These are phyloP conservation scores for Arothron firmamentum DNA, from an alignment of 2,113 vertebrate species.

Conservation along the genomic window DNA sequence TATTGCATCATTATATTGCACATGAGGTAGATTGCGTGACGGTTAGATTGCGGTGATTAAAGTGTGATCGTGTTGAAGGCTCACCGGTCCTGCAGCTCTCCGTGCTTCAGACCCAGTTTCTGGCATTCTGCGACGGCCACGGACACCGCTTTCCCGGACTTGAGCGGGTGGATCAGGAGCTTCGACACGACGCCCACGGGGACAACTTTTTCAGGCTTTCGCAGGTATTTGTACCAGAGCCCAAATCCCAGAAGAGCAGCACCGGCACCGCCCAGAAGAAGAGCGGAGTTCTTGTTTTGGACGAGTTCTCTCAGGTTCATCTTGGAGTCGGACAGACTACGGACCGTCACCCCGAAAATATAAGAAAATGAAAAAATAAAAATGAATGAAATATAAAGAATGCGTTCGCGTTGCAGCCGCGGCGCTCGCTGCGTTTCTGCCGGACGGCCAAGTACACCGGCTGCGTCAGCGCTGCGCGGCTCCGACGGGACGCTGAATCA, in stretches of 20 bases:
- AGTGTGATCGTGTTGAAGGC: not conserved
- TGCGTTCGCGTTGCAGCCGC: too few relatives aligned
- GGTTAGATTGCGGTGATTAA: too few relatives aligned
- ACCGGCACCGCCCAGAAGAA: constrained; percentile 57
- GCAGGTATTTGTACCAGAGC: constrained; percentile 24
- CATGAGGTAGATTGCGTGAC: too few relatives aligned
- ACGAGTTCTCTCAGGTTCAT: constrained; percentile 45
- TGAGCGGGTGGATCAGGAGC: constrained; percentile 84
- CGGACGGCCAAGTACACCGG: too few relatives aligned
- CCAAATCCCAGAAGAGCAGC: too few relatives aligned
- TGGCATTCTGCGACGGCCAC: constrained; percentile 75
- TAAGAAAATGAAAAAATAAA: too few relatives aligned
- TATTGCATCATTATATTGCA: too few relatives aligned
- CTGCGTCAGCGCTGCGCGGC: too few relatives aligned
- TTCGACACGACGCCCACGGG: constrained; percentile 81
- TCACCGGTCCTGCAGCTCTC: constrained; percentile 85
- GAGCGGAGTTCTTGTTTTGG: constrained; percentile 23
- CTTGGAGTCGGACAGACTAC: not conserved
- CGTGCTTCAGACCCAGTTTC: constrained; percentile 77
- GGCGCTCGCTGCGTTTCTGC: too few relatives aligned
- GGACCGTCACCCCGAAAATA: too few relatives aligned
- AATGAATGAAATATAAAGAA: too few relatives aligned
- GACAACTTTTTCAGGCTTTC: constrained; percentile 56
- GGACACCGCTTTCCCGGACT: constrained; percentile 82
- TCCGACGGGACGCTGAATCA: too few relatives aligned